Evolutionary conservation across 2,888 invertebrate species (phyloP).

Genomic region (Agriotes lineatus): DNA sequence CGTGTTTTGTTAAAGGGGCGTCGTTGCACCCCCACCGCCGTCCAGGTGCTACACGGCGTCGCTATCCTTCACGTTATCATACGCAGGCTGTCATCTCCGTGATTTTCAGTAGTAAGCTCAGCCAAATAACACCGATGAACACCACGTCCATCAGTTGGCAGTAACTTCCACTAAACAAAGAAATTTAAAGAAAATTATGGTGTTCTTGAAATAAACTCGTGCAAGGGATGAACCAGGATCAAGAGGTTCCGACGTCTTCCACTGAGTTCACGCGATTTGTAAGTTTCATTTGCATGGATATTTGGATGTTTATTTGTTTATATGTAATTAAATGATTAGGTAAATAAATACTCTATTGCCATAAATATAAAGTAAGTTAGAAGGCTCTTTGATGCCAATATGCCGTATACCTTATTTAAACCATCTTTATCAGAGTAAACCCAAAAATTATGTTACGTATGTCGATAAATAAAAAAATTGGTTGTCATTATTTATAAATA

Average conservation of each 20-base stretch:
- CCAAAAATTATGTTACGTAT: no score
- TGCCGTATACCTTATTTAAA: no score
- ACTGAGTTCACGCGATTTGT: slow-evolving; percentile 63
- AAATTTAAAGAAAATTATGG: slow-evolving; percentile 34
- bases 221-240: slow-evolving; percentile 63
- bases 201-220: slow-evolving; percentile 36
- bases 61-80: slow-evolving; percentile 26
- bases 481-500: no score
- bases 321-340: no score
- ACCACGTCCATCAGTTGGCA: background rate
- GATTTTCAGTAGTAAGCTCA: slow-evolving; percentile 18
- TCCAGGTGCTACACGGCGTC: slow-evolving; percentile 56
- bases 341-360: no score
- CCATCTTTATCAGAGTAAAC: no score
- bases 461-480: no score
- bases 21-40: slow-evolving; percentile 56
- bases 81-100: slow-evolving; percentile 10
- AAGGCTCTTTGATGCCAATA: no score
- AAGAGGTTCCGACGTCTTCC: slow-evolving; percentile 62
- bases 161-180: background rate
- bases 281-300: slow-evolving; percentile 51
- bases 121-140: background rate
- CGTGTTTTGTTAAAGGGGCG: slow-evolving; percentile 59
- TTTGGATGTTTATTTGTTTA: no score
- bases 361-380: no score